Conservation (phyloP, 1,140 invertebrate genomes). For the Hylyphantes graminicola region DNA sequence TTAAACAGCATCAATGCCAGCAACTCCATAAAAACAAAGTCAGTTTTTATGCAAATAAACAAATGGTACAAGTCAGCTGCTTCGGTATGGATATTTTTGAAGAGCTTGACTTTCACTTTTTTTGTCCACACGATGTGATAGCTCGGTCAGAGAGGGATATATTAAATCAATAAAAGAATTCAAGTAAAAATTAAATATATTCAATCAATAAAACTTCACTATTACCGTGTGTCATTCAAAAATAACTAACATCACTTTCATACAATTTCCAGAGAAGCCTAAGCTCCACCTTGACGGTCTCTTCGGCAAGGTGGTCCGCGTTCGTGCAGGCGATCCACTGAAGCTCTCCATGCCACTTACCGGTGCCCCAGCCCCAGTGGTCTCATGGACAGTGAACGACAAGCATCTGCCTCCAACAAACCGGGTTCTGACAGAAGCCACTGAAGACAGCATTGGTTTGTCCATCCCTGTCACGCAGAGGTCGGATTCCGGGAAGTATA, state of each 20-base stretch:
- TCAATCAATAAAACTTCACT: too few relatives aligned
- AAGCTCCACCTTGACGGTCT: conserved; percentile 90
- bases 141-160: too few relatives aligned
- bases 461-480: conserved; percentile 88
- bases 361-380: conserved; percentile 91
- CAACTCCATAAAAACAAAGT: too few relatives aligned
- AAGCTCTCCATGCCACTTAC: conserved; percentile 92
- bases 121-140: too few relatives aligned
- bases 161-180: too few relatives aligned
- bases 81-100: too few relatives aligned
- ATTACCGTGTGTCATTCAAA: neutral
- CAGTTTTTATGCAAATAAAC: too few relatives aligned
- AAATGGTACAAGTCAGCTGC: too few relatives aligned
- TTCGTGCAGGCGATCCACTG: conserved; percentile 96
- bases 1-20: too few relatives aligned
- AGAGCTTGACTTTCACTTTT: too few relatives aligned
- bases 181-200: too few relatives aligned
- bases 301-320: conserved; percentile 92
- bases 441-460: conserved; percentile 85
- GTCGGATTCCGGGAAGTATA: conserved; percentile 92
- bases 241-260: conserved; percentile 44
- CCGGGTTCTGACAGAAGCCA: conserved; percentile 76
- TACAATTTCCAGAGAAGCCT: conserved; percentile 81
- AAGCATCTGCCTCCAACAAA: conserved; percentile 76
- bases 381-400: conserved; percentile 89